Evolutionary conservation across 2,797 vertebrate genomes (phyloP), one percentile per base, ranked within the genome.

Genomic region (Poecilia picta): DNA sequence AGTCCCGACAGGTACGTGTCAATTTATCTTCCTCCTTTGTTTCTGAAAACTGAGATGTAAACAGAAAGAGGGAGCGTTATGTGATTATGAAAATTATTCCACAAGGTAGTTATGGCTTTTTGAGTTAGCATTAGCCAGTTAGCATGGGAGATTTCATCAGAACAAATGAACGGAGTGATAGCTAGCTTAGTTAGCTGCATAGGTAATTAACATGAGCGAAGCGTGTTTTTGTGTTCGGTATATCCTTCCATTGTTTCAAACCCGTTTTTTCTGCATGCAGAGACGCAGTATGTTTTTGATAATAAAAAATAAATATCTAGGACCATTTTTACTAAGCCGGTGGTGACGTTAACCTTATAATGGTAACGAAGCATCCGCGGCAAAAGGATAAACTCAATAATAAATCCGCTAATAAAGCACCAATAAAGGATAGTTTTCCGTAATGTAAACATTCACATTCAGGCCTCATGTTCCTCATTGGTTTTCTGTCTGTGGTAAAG

Each of bases 1-100:
- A 85, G 92, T 91, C 89, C 94, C 92, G 85, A 93, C 96, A 96
- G 96, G 96, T 97, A 96, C 15, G 78, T 7, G 57, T 10, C 0
- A 0, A 6, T 45, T 33, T 25, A 59, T 20, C 0, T 64, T 5
- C 15, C 0, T 46, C 8, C 1, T 64, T 45, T n/a, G 0, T 53
- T 59, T 39, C 20, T 72, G 15, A 0, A 36, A 73, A 47, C 20
- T 8, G 66, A 18, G 43, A 4, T 33, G 18, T 0, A 49, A 43
- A 68, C 4, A 1, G 4, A 23, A 28, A 2, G 0, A 11, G 57
- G 25, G 13, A 0, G 23, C 12, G 1, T 80, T 74, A n/a, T 49
- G 25, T 36, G 6, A 39, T 18, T 46, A 39, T 23, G 39, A 23
- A 76, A 72, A 41, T 3, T 23, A 6, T 39, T 20, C 6, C 12